Conservation (phyloP, 2,113 vertebrate genomes). For the Saguinus midas region DNA sequence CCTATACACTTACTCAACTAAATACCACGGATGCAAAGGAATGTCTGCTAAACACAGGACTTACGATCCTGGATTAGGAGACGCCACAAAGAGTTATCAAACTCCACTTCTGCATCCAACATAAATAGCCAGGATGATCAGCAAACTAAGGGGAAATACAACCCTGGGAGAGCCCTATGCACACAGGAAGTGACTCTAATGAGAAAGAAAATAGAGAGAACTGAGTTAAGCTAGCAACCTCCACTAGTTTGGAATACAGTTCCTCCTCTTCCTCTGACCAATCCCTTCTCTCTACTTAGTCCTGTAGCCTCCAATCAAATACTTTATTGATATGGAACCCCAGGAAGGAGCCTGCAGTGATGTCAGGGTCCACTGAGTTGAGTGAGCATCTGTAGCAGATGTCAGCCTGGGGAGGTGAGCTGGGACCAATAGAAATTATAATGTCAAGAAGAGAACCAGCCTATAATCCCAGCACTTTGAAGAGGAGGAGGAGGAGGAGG, state of each 20-base stretch:
- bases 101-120: conserved; percentile 22
- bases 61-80: conserved; percentile 21
- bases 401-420: not conserved
- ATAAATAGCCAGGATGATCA: conserved; percentile 12
- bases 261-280: not conserved
- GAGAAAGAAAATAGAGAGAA: not conserved
- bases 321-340: not conserved
- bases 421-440: not conserved
- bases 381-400: not conserved
- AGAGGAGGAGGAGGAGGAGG: too few species aligned
- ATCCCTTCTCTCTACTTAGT: not conserved
- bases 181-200: not conserved
- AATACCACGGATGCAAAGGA: conserved; percentile 33
- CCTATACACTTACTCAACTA: not conserved
- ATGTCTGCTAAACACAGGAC: not conserved
- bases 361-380: not conserved
- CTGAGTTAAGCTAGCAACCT: not conserved
- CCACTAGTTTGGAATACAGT: not conserved
- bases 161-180: not conserved
- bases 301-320: not conserved
- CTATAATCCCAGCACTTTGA: too few species aligned
- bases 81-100: not conserved
- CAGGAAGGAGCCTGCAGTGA: not conserved
- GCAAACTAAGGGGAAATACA: not conserved
- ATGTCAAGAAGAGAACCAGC: not conserved